phyloP scores from a whole-genome alignment of 2,797 vertebrate genomes.

The Hybognathus amarus region DNA sequence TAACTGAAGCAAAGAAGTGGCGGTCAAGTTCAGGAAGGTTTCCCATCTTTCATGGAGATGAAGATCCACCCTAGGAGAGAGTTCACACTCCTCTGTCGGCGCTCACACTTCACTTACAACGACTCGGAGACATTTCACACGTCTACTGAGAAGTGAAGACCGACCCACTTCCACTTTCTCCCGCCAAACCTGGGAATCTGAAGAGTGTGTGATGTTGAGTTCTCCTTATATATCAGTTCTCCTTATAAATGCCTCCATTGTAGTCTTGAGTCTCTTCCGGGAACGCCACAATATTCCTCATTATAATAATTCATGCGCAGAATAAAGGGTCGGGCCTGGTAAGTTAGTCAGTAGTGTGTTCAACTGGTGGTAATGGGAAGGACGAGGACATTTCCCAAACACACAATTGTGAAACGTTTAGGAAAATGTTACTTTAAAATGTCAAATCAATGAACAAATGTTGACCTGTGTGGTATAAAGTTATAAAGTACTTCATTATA shows the following conservation, averaged over 20 bases:
- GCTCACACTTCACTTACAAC: constrained; percentile 63
- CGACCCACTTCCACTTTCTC: background rate
- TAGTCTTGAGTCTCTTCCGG: background rate
- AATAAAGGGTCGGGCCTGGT: background rate
- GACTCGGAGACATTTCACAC: constrained; percentile 72
- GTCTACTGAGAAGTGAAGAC: constrained; percentile 59
- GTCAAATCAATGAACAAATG: background rate
- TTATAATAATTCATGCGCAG: background rate
- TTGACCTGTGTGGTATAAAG: background rate
- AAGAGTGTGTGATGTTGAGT: background rate
- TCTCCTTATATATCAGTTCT: background rate
- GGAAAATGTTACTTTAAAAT: no score
- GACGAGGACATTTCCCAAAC: no score
- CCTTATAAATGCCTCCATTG: background rate
- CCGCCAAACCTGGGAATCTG: background rate
- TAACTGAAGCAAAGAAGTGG: background rate
- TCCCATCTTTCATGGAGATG: constrained; percentile 42
- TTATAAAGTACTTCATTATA: no score
- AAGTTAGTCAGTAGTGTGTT: no score
- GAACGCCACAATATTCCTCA: background rate
- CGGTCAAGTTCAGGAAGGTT: constrained; percentile 20
- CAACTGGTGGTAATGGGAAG: no score
- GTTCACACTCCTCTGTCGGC: constrained; percentile 65
- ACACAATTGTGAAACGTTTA: no score
- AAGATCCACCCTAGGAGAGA: constrained; percentile 55